phyloP scores from a whole-genome alignment of 2,888 invertebrate species.

The Phorcus lineatus region DNA sequence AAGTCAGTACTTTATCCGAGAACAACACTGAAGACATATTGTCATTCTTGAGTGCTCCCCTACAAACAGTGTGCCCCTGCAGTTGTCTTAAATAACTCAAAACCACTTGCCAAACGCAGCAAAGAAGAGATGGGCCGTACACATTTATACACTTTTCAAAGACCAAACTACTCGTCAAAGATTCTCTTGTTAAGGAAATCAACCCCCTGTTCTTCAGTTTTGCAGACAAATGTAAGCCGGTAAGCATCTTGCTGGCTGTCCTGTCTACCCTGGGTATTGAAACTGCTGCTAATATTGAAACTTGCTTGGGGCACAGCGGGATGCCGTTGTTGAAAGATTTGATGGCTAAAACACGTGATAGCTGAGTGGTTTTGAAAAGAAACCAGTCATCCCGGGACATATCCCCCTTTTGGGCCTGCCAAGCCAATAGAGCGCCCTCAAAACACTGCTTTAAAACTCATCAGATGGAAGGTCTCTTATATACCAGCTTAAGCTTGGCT shows the following conservation, averaged over 20 bases:
- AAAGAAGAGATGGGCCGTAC: background rate
- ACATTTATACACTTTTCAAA: background rate
- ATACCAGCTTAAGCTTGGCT: slow-evolving; percentile 14
- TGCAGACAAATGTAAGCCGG: background rate
- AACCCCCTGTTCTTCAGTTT: slow-evolving; percentile 16
- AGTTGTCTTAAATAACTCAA: slow-evolving; percentile 4
- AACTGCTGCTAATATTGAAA: background rate
- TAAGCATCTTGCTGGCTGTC: background rate
- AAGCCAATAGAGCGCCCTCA: background rate
- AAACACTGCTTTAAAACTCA: slow-evolving; percentile 3
- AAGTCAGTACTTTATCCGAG: background rate
- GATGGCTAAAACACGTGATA: slow-evolving; percentile 19
- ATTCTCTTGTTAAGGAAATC: slow-evolving; percentile 9
- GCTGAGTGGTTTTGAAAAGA: background rate
- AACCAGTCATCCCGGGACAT: background rate
- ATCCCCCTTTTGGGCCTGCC: background rate
- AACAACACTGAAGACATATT: slow-evolving; percentile 2
- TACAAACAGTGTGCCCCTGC: background rate
- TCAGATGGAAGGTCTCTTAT: background rate
- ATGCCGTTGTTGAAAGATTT: background rate
- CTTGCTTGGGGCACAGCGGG: slow-evolving; percentile 4
- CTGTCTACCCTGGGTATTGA: background rate
- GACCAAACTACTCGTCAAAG: background rate
- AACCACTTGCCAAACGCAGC: background rate
- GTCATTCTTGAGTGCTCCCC: background rate